Conservation (phyloP, 2,888 invertebrate species). For the Icerya purchasi region DNA sequence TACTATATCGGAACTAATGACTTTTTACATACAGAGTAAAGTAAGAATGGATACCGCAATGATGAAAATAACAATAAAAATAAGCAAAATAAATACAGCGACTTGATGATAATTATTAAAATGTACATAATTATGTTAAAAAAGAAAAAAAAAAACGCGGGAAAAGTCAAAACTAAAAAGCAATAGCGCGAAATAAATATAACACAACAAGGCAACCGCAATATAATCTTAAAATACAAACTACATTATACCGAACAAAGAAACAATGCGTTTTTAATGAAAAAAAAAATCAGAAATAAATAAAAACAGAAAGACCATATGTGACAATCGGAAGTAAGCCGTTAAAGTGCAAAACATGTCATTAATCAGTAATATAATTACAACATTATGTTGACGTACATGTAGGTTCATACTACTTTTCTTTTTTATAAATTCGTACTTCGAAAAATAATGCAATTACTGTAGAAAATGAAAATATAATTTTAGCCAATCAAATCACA, state of each 20-base stretch:
- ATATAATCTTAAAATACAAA: slow-evolving; percentile 10
- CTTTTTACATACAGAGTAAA: slow-evolving; percentile 28
- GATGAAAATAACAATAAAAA: slow-evolving; percentile 21
- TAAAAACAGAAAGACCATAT: no score
- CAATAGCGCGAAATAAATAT: neutral
- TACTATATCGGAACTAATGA: slow-evolving; percentile 69
- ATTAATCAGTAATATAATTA: no score
- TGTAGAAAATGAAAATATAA: no score
- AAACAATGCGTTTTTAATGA: slow-evolving; percentile 16
- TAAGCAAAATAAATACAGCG: slow-evolving; percentile 20
- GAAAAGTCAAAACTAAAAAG: slow-evolving; percentile 2
- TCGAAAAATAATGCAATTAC: no score
- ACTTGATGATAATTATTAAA: no score
- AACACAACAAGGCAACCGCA: slow-evolving; percentile 2
- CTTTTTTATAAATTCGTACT: no score
- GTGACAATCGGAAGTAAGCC: no score
- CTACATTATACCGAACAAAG: slow-evolving; percentile 16
- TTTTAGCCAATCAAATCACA: no score
- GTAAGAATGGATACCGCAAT: slow-evolving; percentile 14
- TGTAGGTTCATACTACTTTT: no score
- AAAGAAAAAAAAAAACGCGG: slow-evolving; percentile 13
- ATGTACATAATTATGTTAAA: no score
- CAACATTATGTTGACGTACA: no score
- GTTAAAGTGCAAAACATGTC: no score
- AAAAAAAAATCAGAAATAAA: slow-evolving; percentile 14